Evolutionary conservation across 2,888 invertebrate species (phyloP), one percentile per base, ranked within the genome.

Genomic region (Lasioglossum malachurum): DNA sequence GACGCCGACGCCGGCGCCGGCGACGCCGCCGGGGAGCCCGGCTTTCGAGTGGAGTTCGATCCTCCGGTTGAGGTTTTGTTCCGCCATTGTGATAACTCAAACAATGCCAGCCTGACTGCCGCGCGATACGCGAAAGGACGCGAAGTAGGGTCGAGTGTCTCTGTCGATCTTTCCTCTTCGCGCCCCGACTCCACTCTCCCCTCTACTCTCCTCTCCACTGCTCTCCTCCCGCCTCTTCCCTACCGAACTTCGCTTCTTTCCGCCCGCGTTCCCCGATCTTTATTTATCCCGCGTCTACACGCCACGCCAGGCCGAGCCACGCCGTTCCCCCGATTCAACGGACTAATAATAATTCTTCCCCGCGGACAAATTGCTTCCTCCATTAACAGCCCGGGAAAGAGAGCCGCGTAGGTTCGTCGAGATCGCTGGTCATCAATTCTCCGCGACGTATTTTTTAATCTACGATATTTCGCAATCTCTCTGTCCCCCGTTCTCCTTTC

Each of bases 71-170:
- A 92, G 92, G 92, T 94, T 94, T 94, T 93, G 93, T 92, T 92
- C 91, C 86, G 82, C 92, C 92, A 94, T 94, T 94, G 94, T 94
- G 92, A 94, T 92, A 93, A 93, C 91, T 94, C 92, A 91, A 94
- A 94, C 94, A 94, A 94, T 94, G 91, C 92, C 77, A 64, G 64
- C 86, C 84, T 85, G 88, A 87, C 84, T 83, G 87, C 86, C 78
- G 80, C 86, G 80, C 85, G 87, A 90, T 86, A 82, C 85, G 88
- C 84, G 86, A 88, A 86, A 80, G 80, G 86, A 87, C 82, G 87
- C 82, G 77, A 82, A 88, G 88, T 85, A 87, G 88, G 83, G 82
- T 87, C 82, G 88, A 82, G 87, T 79, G 80, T 82, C 83, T 83
- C 84, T 69, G 41, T 77, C 83, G 83, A 35, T 44, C 84, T 67